A percentile compares a stretch with the other conserved stretches of the same genome.
Evolutionary conservation across 2,113 vertebrate genomes (phyloP).

Genomic region (Misgurnus mizolepis): DNA sequence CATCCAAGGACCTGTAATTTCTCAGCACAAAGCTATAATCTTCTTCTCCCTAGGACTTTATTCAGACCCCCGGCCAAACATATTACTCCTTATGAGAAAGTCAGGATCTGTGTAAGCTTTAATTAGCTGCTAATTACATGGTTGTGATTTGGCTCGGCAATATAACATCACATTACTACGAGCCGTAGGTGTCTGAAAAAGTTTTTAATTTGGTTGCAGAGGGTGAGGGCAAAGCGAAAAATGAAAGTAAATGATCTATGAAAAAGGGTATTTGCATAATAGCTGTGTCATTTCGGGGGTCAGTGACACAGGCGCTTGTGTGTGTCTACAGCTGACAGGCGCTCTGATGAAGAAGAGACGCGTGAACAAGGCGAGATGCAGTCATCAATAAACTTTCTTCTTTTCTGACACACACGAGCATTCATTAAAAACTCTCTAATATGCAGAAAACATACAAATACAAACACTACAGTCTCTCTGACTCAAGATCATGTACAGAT

Average conservation of each 20-base stretch:
- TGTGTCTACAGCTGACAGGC: conserved; percentile 5
- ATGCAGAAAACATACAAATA: too few species aligned
- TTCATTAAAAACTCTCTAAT: too few species aligned
- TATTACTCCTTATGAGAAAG: conserved; percentile 18
- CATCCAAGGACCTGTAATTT: conserved; percentile 42
- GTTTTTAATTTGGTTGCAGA: conserved; percentile 25
- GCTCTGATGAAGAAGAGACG: conserved; percentile 13
- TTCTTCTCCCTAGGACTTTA: conserved; percentile 28
- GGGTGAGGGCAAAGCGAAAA: conserved; percentile 7
- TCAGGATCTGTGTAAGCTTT: conserved; percentile 35
- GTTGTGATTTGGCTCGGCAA: conserved; percentile 1
- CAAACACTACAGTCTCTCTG: background rate
- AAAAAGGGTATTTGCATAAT: conserved; percentile 37
- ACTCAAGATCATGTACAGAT: too few species aligned
- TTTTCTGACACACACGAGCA: conserved; percentile 53
- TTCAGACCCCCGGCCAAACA: conserved; percentile 30
- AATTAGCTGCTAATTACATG: conserved; percentile 46
- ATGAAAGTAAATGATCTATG: conserved; percentile 35
- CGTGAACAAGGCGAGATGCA: conserved; percentile 42
- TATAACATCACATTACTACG: conserved; percentile 34
- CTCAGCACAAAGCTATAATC: conserved; percentile 16
- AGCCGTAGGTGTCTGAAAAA: conserved; percentile 17
- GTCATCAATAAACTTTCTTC: conserved; percentile 55
- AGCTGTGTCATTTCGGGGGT: conserved; percentile 27
- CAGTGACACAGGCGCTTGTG: conserved; percentile 32